phyloP scores from a whole-genome alignment of 1,140 invertebrate species.

The Drosophila nikananu region DNA sequence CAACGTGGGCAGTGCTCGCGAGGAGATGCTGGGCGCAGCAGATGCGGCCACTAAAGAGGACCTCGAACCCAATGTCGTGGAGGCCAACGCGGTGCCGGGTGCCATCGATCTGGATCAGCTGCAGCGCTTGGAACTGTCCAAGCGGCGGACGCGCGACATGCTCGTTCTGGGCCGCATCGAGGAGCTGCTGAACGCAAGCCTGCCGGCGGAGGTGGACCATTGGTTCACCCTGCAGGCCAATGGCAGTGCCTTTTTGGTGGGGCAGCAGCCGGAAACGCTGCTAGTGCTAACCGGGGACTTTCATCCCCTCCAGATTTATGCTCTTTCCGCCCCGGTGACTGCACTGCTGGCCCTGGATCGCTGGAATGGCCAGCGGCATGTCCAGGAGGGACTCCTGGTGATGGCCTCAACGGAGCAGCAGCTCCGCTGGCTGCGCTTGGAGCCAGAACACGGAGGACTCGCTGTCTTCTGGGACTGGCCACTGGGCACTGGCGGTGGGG shows the following conservation, averaged over 20 bases:
- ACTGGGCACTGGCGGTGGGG: conserved; percentile 19
- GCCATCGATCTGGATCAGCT: conserved; percentile 65
- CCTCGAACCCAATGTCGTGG: conserved; percentile 60
- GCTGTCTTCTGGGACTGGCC: conserved; percentile 66
- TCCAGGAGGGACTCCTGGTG: conserved; percentile 61
- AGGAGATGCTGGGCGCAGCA: conserved; percentile 33
- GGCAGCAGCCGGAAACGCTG: conserved; percentile 40
- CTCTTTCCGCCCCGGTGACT: conserved; percentile 15
- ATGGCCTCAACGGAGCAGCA: conserved; percentile 36
- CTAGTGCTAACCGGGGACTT: conserved; percentile 49
- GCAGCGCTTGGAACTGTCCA: conserved; percentile 62
- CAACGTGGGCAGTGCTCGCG: conserved; percentile 4
- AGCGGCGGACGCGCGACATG: conserved; percentile 72
- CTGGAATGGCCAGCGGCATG: conserved; percentile 55
- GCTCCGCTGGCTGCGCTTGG: conserved; percentile 63
- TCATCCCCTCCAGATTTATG: conserved; percentile 3
- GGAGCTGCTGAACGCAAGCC: conserved; percentile 57
- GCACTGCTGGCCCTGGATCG: conserved; percentile 46
- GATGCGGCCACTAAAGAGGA: background rate
- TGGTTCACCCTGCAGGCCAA: conserved; percentile 68
- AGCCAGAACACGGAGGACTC: background rate
- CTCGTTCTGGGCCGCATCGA: conserved; percentile 64
- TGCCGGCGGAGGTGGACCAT: conserved; percentile 54
- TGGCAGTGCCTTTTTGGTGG: conserved; percentile 60
- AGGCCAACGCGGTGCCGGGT: conserved; percentile 38